These are phyloP conservation scores for Sanderia malayensis DNA, from an alignment of 30 jellyfish, hydroid and myxozoan species.

Conservation along the genomic window DNA sequence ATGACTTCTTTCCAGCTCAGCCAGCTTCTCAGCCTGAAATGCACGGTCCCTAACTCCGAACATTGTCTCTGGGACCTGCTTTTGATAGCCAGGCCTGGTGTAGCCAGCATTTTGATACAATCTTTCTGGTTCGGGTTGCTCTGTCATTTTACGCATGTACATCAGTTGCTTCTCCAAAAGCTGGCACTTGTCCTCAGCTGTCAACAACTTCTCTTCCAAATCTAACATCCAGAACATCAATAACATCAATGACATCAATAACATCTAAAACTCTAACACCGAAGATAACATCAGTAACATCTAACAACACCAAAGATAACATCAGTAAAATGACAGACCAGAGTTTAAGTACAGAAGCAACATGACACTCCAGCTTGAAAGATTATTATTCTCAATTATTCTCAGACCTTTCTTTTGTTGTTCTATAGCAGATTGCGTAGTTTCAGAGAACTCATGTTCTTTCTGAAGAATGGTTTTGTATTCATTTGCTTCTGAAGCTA, in stretches of 20 bases:
- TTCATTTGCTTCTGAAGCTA: conserved; percentile 83
- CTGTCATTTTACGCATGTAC: conserved; percentile 66
- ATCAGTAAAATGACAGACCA: background rate
- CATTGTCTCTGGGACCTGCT: conserved; percentile 2
- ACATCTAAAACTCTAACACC: too few species aligned
- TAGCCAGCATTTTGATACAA: conserved; percentile 16
- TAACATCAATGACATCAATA: too few species aligned
- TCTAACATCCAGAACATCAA: too few species aligned
- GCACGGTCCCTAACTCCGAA: conserved; percentile 15
- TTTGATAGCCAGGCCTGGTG: conserved; percentile 7
- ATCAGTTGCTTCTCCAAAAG: conserved; percentile 79
- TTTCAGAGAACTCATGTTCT: conserved; percentile 69
- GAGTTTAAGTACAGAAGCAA: background rate
- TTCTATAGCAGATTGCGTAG: conserved; percentile 60
- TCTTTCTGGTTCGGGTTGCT: conserved; percentile 26
- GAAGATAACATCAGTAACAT: too few species aligned
- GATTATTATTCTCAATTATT: too few species aligned
- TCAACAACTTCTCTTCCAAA: conserved; percentile 64
- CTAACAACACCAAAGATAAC: background rate
- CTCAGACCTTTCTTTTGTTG: conserved; percentile 58
- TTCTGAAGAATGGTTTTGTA: conserved; percentile 68
- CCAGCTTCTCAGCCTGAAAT: conserved; percentile 63
- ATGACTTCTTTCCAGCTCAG: conserved; percentile 84
- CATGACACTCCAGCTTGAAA: too few species aligned
- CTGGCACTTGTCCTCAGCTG: conserved; percentile 83